Conservation (phyloP, 1,140 invertebrate species). For the Matsumurasca onukii region DNA sequence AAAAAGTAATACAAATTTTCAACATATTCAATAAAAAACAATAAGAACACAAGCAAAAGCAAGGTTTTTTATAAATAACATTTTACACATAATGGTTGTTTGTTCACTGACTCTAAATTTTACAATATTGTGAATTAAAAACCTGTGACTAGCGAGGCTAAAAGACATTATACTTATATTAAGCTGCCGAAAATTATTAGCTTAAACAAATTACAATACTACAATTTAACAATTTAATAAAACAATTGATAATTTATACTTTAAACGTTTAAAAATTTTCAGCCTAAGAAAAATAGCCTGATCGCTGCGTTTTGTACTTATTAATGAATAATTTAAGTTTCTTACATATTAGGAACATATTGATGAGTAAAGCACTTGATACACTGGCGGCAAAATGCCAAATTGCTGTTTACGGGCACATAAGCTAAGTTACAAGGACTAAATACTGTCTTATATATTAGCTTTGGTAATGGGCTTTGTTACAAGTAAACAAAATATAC, state of each 20-base stretch:
- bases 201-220: slow-evolving; percentile 15
- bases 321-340: slow-evolving; percentile 10
- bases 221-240: slow-evolving; percentile 11
- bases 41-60: slow-evolving; percentile 20
- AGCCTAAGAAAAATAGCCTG: slow-evolving; percentile 10
- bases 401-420: neutral
- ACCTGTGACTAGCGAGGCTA: slow-evolving; percentile 15
- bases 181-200: slow-evolving; percentile 1
- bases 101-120: neutral
- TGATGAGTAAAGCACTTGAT: slow-evolving; percentile 5
- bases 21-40: slow-evolving; percentile 12
- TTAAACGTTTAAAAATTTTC: neutral
- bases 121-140: slow-evolving; percentile 2
- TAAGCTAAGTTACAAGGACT: slow-evolving; percentile 10
- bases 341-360: slow-evolving; percentile 16
- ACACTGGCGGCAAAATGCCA: neutral
- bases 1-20: slow-evolving; percentile 19
- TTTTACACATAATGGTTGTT: slow-evolving; percentile 4
- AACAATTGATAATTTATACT: slow-evolving; percentile 14
- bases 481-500: slow-evolving; percentile 3
- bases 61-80: slow-evolving; percentile 20
- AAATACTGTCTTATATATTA: slow-evolving; percentile 14
- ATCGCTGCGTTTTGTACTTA: slow-evolving; percentile 11
- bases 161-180: neutral
- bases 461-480: slow-evolving; percentile 16